Evolutionary conservation across 2,888 invertebrate genomes (phyloP).

Genomic region (Tetragnatha montana): DNA sequence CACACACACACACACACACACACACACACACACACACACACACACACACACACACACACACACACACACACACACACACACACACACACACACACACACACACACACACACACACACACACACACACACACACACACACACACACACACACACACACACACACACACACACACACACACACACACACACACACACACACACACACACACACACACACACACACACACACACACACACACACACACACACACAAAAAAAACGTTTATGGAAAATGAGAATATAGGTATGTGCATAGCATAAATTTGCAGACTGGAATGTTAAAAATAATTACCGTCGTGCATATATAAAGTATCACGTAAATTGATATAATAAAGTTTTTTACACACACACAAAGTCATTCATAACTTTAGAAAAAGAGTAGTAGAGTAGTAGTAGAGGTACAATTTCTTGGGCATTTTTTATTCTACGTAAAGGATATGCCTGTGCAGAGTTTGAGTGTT

Average conservation of each 20-base stretch:
- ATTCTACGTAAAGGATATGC: no score
- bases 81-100: conserved; percentile 21
- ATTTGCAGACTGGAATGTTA: no score
- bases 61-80: conserved; percentile 21
- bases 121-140: conserved; percentile 31
- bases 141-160: conserved; percentile 31
- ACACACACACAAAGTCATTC: no score
- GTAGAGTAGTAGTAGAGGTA: no score
- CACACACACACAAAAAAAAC: conserved; percentile 1
- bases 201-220: conserved; percentile 21
- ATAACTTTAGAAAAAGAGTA: no score
- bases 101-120: conserved; percentile 28
- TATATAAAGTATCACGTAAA: no score
- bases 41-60: conserved; percentile 21
- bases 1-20: conserved; percentile 21
- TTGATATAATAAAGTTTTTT: no score
- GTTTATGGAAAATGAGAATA: no score
- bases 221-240: conserved; percentile 21
- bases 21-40: conserved; percentile 21
- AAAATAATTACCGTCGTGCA: no score
- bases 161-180: conserved; percentile 31
- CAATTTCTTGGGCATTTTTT: no score
- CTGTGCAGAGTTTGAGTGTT: no score
- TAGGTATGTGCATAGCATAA: no score
- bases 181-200: conserved; percentile 31